Conservation (phyloP, 1,140 invertebrate genomes). For the Zaprionus ornatus region DNA sequence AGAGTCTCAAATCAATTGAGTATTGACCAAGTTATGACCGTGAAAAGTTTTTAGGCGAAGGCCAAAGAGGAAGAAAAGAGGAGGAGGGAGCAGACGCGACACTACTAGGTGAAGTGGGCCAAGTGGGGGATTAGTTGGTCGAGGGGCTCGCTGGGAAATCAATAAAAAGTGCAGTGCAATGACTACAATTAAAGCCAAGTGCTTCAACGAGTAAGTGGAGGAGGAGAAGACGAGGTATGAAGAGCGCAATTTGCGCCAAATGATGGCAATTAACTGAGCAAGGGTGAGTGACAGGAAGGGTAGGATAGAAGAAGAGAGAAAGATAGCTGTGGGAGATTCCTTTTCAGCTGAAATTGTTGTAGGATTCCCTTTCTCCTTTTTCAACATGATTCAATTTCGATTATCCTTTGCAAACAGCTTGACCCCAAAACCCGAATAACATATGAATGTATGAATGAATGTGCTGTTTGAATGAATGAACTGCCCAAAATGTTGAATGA, state of each 20-base stretch:
- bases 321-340: neutral
- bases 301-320: neutral
- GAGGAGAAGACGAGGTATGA: slow-evolving; percentile 17
- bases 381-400: neutral
- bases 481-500: slow-evolving; percentile 32
- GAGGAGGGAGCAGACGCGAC: neutral
- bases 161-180: slow-evolving; percentile 51
- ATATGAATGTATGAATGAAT: slow-evolving; percentile 8
- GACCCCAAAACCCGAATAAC: slow-evolving; percentile 25
- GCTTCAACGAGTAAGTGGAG: slow-evolving; percentile 35
- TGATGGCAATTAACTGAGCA: slow-evolving; percentile 67
- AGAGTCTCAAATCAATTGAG: slow-evolving; percentile 8
- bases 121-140: slow-evolving; percentile 3
- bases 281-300: slow-evolving; percentile 3
- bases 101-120: neutral
- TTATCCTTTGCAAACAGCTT: slow-evolving; percentile 4
- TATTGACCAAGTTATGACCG: slow-evolving; percentile 31
- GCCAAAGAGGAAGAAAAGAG: neutral
- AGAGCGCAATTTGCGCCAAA: slow-evolving; percentile 72
- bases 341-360: slow-evolving; percentile 21
- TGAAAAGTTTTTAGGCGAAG: slow-evolving; percentile 11
- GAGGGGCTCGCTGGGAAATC: slow-evolving; percentile 51
- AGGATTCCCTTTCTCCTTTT: neutral
- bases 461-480: slow-evolving; percentile 4
- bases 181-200: slow-evolving; percentile 40